Evolutionary conservation across 2,888 invertebrate species (phyloP).

Genomic region (Charanyca ferruginea): DNA sequence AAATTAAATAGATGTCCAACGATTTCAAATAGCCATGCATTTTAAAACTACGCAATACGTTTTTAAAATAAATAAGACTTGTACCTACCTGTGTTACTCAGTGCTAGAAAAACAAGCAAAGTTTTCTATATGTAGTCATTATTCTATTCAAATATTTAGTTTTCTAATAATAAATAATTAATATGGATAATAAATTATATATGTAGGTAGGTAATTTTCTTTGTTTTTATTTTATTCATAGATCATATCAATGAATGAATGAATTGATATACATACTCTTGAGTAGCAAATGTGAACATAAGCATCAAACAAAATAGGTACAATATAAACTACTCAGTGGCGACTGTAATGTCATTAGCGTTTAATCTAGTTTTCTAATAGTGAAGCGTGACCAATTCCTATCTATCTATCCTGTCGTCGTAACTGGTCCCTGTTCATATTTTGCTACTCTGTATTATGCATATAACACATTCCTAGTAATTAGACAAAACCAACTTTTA

Average conservation of each 20-base stretch:
- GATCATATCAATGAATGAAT: too few relatives aligned
- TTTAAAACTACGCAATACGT: constrained; percentile 37
- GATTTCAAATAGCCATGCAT: constrained; percentile 57
- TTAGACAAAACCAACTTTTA: too few relatives aligned
- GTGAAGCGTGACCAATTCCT: too few relatives aligned
- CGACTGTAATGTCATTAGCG: too few relatives aligned
- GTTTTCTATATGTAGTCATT: too few relatives aligned
- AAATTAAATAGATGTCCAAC: constrained; percentile 57
- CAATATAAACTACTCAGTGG: too few relatives aligned
- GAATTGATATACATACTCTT: neutral
- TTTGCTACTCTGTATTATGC: neutral
- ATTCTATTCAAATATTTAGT: neutral
- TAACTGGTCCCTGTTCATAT: neutral
- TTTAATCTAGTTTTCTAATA: too few relatives aligned
- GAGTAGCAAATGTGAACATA: neutral
- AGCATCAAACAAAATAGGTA: too few relatives aligned
- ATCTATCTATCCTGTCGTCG: too few relatives aligned
- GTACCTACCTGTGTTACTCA: constrained; percentile 9
- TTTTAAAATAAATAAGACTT: constrained; percentile 37
- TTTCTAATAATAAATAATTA: constrained; percentile 16
- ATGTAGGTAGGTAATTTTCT: neutral
- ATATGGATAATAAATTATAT: constrained; percentile 30
- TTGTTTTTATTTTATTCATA: constrained; percentile 1
- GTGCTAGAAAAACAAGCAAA: constrained; percentile 35
- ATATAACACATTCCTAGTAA: neutral